Conservation (phyloP, 2,888 invertebrate species). For the Embidobia sp. region DNA sequence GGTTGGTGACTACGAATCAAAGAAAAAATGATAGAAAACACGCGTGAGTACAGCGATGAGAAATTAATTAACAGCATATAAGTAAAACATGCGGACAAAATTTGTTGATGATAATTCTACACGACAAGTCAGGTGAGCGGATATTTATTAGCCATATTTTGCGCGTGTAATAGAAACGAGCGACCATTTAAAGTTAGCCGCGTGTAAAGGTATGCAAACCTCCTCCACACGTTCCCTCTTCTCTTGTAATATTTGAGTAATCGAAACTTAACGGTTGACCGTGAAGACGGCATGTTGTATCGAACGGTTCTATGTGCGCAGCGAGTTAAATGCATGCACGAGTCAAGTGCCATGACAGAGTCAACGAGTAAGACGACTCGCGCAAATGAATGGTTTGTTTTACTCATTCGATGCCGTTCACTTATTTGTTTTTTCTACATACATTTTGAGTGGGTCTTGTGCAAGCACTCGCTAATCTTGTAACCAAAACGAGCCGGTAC, state of each 20-base stretch:
- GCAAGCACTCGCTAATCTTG: no score
- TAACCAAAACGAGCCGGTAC: no score
- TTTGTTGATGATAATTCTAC: conserved; percentile 48
- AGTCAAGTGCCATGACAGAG: conserved; percentile 60
- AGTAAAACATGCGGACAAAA: conserved; percentile 33
- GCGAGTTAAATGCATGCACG: conserved; percentile 54
- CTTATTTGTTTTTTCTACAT: conserved; percentile 16
- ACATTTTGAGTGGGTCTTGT: no score
- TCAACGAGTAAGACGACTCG: conserved; percentile 44
- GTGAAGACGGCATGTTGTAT: conserved; percentile 60
- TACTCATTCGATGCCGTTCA: conserved; percentile 14
- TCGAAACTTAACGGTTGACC: conserved; percentile 75
- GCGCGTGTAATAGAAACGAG: conserved; percentile 56
- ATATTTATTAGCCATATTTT: conserved; percentile 55
- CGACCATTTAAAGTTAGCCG: no score
- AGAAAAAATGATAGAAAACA: conserved; percentile 10
- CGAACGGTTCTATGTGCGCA: conserved; percentile 59
- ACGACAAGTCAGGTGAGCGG: conserved; percentile 45
- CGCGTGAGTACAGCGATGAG: background rate
- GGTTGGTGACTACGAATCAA: no score
- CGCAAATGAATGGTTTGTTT: conserved; percentile 52
- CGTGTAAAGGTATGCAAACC: conserved; percentile 61
- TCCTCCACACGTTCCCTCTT: conserved; percentile 66
- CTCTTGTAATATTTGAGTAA: conserved; percentile 72
- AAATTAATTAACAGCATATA: conserved; percentile 28